These are phyloP conservation scores for Lepidochitona cinerea DNA, from an alignment of 2,888 invertebrate genomes.

Conservation along the genomic window DNA sequence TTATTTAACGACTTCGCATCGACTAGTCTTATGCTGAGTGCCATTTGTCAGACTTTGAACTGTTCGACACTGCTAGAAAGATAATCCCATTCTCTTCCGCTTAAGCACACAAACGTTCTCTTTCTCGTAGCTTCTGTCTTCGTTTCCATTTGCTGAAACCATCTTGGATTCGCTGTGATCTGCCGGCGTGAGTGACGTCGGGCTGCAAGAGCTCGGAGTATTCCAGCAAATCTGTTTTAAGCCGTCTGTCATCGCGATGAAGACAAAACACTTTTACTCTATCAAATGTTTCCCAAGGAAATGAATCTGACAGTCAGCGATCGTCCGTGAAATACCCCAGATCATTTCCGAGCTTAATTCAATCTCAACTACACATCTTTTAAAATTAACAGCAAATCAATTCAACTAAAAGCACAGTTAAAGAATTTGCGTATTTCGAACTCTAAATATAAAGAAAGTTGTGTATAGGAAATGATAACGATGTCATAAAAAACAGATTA, in stretches of 20 bases:
- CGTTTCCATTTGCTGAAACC: neutral
- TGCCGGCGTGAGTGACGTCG: neutral
- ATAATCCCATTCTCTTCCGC: neutral
- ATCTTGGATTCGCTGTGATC: neutral
- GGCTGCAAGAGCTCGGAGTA: neutral
- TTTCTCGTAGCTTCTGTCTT: neutral
- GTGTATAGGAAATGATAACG: too few relatives aligned
- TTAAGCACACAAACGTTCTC: neutral
- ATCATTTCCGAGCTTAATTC: too few relatives aligned
- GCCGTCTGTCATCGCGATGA: neutral
- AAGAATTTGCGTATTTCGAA: too few relatives aligned
- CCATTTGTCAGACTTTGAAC: neutral
- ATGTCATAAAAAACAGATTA: too few relatives aligned
- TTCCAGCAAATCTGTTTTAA: neutral
- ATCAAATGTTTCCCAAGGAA: neutral
- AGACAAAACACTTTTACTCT: neutral
- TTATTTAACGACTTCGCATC: neutral
- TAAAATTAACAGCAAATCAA: too few relatives aligned
- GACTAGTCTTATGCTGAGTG: neutral
- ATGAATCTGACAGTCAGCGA: neutral
- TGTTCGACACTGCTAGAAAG: neutral
- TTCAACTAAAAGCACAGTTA: too few relatives aligned
- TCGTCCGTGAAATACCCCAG: neutral
- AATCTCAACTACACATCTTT: too few relatives aligned
- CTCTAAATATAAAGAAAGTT: too few relatives aligned